Conservation (phyloP, 2,797 vertebrate genomes). For the Poecilia picta region DNA sequence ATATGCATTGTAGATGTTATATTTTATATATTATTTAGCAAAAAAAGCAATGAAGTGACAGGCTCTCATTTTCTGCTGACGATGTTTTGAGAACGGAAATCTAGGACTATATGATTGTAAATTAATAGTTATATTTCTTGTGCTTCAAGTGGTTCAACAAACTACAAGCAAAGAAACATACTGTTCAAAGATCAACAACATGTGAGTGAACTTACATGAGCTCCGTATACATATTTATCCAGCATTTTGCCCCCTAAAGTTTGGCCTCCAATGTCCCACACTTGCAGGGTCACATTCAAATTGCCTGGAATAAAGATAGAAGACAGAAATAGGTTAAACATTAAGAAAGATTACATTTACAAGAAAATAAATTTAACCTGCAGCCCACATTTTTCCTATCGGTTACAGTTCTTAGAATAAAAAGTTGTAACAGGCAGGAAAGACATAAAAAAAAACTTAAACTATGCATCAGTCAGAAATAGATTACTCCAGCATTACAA, state of each 20-base stretch:
- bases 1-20: background rate
- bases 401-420: background rate
- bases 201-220: conserved; percentile 80
- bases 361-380: background rate
- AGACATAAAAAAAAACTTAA: background rate
- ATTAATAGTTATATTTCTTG: background rate
- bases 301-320: conserved; percentile 84
- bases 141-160: conserved; percentile 1
- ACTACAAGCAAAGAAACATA: conserved; percentile 12
- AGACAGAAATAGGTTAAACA: conserved; percentile 20
- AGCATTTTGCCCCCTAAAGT: conserved; percentile 98
- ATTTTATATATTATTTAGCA: background rate
- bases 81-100: background rate
- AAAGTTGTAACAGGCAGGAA: background rate
- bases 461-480: background rate
- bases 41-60: background rate
- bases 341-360: background rate
- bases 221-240: conserved; percentile 98
- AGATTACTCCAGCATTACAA: background rate
- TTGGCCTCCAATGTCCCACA: conserved; percentile 99
- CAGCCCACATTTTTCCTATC: background rate
- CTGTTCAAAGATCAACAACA: background rate
- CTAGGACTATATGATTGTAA: conserved; percentile 5
- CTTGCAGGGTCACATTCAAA: conserved; percentile 95
- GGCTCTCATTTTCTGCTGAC: background rate